Conservation (phyloP, 1,140 invertebrate genomes). For the Neuroterus valhalla region DNA sequence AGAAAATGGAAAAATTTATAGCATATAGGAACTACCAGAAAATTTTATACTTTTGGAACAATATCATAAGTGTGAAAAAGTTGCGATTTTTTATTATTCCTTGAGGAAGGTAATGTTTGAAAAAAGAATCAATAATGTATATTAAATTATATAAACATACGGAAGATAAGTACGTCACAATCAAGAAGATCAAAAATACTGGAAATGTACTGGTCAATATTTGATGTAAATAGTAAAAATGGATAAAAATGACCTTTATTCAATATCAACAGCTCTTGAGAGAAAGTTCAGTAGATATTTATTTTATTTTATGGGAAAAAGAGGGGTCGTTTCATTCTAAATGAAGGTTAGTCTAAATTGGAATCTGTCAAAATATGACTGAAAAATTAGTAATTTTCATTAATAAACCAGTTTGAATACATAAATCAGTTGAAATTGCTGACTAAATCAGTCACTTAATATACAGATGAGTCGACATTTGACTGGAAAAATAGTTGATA, state of each 20-base stretch:
- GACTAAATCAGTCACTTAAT: no score
- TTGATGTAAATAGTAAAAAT: constrained; percentile 15
- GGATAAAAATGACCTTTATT: background rate
- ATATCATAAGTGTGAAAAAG: background rate
- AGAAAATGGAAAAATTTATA: constrained; percentile 4
- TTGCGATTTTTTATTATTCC: background rate
- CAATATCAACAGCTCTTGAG: background rate
- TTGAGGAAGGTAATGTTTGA: background rate
- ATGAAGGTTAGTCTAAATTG: no score
- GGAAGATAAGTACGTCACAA: background rate
- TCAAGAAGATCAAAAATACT: background rate
- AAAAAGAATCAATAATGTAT: background rate
- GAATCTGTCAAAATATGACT: no score
- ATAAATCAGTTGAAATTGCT: no score
- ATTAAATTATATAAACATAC: background rate
- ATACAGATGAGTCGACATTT: no score
- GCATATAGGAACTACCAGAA: background rate
- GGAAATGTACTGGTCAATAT: constrained; percentile 21
- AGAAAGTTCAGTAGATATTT: background rate
- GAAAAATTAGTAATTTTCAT: no score
- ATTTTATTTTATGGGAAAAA: constrained; percentile 10
- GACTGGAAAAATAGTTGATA: no score
- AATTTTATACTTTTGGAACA: background rate
- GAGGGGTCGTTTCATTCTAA: background rate
- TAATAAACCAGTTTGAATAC: no score